Conservation (phyloP, 2,797 vertebrate genomes). For the Tokudaia muenninki region DNA sequence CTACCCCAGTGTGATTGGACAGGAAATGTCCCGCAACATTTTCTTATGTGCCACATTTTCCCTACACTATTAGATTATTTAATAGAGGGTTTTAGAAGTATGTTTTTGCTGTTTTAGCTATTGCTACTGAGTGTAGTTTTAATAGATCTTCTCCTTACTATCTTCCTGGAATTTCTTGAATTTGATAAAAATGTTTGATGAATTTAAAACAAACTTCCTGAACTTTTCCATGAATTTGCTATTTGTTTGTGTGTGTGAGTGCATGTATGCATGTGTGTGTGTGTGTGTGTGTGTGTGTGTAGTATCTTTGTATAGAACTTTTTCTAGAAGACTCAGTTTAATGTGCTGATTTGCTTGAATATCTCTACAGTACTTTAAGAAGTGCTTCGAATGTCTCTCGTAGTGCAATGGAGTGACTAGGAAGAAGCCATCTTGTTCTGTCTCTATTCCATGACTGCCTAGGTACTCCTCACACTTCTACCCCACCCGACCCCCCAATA, state of each 20-base stretch:
- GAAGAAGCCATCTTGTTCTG: background rate
- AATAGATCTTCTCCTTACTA: background rate
- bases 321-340: background rate
- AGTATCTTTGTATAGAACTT: background rate
- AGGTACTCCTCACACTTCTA: background rate
- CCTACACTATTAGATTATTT: background rate
- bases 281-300: background rate
- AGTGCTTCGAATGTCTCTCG: background rate
- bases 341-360: background rate
- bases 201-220: background rate
- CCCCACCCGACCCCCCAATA: background rate
- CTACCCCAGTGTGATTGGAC: too few species aligned
- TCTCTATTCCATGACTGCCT: background rate
- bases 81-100: background rate
- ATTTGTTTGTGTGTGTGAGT: background rate
- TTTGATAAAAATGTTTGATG: background rate
- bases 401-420: background rate
- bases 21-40: background rate
- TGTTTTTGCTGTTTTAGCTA: background rate
- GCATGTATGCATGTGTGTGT: background rate
- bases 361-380: background rate
- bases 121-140: background rate
- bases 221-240: conserved; percentile 1
- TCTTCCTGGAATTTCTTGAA: background rate
- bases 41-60: background rate